Conservation (phyloP, 2,888 invertebrate genomes). For the Dendrolimus houi region DNA sequence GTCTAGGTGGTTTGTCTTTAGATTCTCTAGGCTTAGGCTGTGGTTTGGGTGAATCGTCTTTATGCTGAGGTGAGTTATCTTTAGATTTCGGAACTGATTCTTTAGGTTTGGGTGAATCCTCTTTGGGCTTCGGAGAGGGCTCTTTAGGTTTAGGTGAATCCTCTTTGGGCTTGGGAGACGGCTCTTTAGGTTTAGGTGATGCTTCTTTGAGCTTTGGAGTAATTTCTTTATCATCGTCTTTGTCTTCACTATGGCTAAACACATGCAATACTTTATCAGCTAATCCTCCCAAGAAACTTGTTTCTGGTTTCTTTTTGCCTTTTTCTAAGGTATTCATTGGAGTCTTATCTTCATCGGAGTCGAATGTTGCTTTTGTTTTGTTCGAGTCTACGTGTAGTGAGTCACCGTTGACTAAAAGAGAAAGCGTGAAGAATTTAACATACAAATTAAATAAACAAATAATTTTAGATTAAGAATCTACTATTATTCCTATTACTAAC, state of each 20-base stretch:
- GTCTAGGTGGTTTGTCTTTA: slow-evolving; percentile 55
- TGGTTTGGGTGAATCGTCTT: slow-evolving; percentile 33
- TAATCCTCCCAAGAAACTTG: slow-evolving; percentile 57
- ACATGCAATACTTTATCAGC: slow-evolving; percentile 60
- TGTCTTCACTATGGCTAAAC: slow-evolving; percentile 58
- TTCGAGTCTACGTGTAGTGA: slow-evolving; percentile 66
- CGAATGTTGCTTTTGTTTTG: slow-evolving; percentile 72
- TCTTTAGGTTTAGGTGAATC: slow-evolving; percentile 11
- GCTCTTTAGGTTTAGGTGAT: slow-evolving; percentile 4
- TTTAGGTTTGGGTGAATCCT: slow-evolving; percentile 33
- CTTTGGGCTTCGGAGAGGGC: slow-evolving; percentile 26
- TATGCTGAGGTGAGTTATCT: slow-evolving; percentile 18
- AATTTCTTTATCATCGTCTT: slow-evolving; percentile 33
- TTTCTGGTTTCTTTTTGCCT: slow-evolving; percentile 63
- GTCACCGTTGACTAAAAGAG: slow-evolving; percentile 56
- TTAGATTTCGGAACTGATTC: slow-evolving; percentile 26
- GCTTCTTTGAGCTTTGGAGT: slow-evolving; percentile 23
- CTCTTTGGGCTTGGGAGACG: slow-evolving; percentile 31
- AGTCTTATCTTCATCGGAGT: slow-evolving; percentile 74
- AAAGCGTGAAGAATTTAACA: slow-evolving; percentile 1
- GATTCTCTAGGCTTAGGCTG: slow-evolving; percentile 44
- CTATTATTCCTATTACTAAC: not conserved
- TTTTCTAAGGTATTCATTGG: slow-evolving; percentile 73
- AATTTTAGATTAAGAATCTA: not conserved
- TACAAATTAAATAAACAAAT: not conserved